phyloP scores from a whole-genome alignment of 2,888 invertebrate genomes.

The Kuschelorhynchus macadamiae region DNA sequence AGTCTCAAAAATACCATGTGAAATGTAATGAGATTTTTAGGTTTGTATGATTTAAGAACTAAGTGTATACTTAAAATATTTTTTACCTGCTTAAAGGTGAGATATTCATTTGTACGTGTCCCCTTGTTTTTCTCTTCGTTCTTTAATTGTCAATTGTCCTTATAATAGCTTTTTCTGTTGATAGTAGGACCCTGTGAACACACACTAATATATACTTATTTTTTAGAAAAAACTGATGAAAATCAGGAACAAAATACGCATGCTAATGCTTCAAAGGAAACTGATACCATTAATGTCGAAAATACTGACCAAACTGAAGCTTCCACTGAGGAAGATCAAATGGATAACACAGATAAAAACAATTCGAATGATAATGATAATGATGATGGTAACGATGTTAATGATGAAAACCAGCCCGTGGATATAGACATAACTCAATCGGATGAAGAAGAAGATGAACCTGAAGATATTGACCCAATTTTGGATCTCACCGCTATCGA shows the following conservation, averaged over 20 bases:
- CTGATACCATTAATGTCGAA: no score
- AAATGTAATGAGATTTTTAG: no score
- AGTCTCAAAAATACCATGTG: no score
- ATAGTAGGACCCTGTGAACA: not conserved
- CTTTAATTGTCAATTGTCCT: no score
- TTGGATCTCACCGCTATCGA: slow-evolving; percentile 14
- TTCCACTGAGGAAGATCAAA: not conserved
- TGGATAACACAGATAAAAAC: not conserved
- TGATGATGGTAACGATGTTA: not conserved
- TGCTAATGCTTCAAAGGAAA: no score
- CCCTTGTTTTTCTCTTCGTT: no score
- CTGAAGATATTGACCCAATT: not conserved
- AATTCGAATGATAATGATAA: not conserved
- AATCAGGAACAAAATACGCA: not conserved
- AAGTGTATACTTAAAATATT: no score
- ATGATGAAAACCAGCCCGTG: no score
- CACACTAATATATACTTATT: not conserved
- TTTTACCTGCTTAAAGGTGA: no score
- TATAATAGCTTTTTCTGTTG: not conserved
- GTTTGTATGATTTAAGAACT: no score
- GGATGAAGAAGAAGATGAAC: slow-evolving; percentile 3
- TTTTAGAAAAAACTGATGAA: not conserved
- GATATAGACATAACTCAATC: slow-evolving; percentile 9
- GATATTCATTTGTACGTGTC: no score
- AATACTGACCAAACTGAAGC: no score